A percentile compares a stretch with the other conserved stretches of the same genome.
Evolutionary conservation across 1,140 invertebrate genomes (phyloP).

Genomic region (Leptinotarsa texana): DNA sequence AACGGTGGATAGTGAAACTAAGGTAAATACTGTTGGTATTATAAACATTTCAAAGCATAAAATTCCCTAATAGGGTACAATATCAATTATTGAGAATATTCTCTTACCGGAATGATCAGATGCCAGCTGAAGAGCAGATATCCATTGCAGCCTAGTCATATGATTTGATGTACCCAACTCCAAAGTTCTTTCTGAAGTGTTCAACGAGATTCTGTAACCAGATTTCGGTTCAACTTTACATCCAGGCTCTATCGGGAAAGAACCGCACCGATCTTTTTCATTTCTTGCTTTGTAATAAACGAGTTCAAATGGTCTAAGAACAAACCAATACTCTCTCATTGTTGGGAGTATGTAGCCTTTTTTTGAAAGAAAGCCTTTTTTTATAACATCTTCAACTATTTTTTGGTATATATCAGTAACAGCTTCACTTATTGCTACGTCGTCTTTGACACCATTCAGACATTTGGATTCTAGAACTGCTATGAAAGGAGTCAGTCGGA

Average conservation of each 20-base stretch:
- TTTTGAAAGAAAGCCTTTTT: conserved; percentile 75
- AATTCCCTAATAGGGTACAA: no score
- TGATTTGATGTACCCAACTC: conserved; percentile 72
- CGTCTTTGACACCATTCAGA: conserved; percentile 63
- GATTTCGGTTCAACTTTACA: conserved; percentile 66
- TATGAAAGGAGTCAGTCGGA: conserved; percentile 70
- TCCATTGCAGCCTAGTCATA: conserved; percentile 72
- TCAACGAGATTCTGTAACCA: conserved; percentile 61
- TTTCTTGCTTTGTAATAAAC: conserved; percentile 74
- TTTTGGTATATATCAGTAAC: conserved; percentile 76
- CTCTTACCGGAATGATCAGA: conserved; percentile 63
- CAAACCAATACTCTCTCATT: conserved; percentile 80
- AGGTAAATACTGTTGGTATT: no score
- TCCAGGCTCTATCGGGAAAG: conserved; percentile 66
- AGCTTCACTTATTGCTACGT: conserved; percentile 69
- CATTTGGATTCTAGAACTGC: conserved; percentile 74
- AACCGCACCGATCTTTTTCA: conserved; percentile 72
- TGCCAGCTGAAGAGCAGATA: conserved; percentile 71
- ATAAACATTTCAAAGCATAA: no score
- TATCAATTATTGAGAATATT: background rate
- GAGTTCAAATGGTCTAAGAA: conserved; percentile 73
- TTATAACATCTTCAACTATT: conserved; percentile 81
- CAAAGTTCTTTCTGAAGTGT: conserved; percentile 69
- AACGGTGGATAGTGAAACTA: no score
- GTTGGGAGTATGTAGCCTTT: conserved; percentile 75